A percentile compares a stretch with the other conserved stretches of the same genome.
These are phyloP conservation scores for Ectobius pallidus DNA, from an alignment of 2,888 invertebrate genomes.

Conservation along the genomic window DNA sequence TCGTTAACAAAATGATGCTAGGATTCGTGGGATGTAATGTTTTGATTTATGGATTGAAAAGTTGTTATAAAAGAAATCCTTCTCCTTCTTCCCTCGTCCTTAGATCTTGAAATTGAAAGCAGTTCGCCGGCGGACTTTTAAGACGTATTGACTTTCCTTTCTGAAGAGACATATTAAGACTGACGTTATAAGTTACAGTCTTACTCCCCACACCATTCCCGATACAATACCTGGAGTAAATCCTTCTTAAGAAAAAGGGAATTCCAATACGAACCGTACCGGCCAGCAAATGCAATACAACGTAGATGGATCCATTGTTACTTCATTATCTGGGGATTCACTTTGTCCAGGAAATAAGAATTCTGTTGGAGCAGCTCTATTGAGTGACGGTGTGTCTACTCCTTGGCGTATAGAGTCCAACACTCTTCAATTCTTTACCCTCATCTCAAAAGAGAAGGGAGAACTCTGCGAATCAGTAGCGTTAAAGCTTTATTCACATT, in stretches of 20 bases:
- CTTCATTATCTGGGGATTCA: conserved; percentile 24
- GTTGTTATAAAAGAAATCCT: no score
- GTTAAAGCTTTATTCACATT: no score
- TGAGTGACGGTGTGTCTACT: conserved; percentile 15
- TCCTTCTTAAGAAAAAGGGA: not conserved
- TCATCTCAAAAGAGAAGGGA: not conserved
- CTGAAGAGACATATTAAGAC: no score
- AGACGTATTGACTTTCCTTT: no score
- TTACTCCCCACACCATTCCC: no score
- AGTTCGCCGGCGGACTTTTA: no score
- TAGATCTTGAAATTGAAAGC: no score
- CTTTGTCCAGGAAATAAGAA: not conserved
- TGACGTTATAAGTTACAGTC: no score
- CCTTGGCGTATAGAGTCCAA: not conserved
- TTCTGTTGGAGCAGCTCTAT: not conserved
- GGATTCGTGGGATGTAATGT: no score
- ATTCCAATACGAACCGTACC: not conserved
- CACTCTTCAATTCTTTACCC: conserved; percentile 5
- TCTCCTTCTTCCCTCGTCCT: no score
- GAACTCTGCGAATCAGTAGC: not conserved
- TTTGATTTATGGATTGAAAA: no score
- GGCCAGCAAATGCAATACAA: not conserved
- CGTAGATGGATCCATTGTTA: conserved; percentile 15
- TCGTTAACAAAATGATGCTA: no score
- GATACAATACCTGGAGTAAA: not conserved